Conservation (phyloP, 2,888 invertebrate species). For the Eupithecia dodoneata region DNA sequence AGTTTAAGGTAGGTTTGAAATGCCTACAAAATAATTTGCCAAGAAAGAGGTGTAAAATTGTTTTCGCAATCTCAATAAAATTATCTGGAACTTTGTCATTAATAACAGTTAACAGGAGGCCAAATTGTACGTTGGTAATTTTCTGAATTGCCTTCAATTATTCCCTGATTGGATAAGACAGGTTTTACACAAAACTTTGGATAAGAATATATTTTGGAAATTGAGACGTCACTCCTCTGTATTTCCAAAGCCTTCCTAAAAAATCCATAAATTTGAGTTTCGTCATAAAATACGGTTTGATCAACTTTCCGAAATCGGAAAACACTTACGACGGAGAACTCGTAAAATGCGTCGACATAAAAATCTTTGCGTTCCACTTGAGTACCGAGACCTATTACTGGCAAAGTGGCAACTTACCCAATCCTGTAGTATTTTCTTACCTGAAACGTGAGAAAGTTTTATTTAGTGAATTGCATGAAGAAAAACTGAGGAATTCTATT, state of each 20-base stretch:
- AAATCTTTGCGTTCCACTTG: constrained; percentile 39
- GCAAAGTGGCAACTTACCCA: constrained; percentile 31
- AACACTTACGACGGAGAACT: constrained; percentile 36
- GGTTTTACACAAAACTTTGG: not conserved
- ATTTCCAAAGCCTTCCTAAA: not conserved
- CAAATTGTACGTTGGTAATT: not conserved
- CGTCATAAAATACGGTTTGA: constrained; percentile 29
- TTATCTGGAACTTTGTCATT: not conserved
- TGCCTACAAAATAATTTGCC: too few relatives aligned
- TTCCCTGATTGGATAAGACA: not conserved
- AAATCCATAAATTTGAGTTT: constrained; percentile 7
- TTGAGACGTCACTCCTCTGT: not conserved
- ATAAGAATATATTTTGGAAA: not conserved
- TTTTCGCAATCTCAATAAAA: not conserved
- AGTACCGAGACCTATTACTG: constrained; percentile 28
- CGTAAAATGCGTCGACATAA: constrained; percentile 41
- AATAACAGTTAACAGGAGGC: not conserved
- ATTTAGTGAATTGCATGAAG: constrained; percentile 13
- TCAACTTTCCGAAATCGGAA: constrained; percentile 40
- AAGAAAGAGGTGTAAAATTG: not conserved
- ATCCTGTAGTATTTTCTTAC: constrained; percentile 33
- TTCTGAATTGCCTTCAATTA: not conserved
- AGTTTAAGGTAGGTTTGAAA: not conserved
- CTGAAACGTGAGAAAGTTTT: constrained; percentile 38
- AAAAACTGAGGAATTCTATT: not conserved